phyloP scores from a whole-genome alignment of 2,797 vertebrate genomes.

The Glyptemys insculpta region DNA sequence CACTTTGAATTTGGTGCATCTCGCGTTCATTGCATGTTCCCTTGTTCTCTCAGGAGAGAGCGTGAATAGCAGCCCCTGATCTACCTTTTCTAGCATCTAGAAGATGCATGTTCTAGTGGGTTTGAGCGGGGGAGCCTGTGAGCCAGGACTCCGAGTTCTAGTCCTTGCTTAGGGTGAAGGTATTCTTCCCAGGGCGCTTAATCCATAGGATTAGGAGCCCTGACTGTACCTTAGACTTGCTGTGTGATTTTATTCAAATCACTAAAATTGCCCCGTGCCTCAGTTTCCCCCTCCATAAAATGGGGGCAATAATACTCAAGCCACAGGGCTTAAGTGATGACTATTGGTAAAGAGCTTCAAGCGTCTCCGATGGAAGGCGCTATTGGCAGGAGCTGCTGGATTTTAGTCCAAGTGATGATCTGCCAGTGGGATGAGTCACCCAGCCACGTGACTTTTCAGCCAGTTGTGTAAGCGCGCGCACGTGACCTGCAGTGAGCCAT shows the following conservation, averaged over 20 bases:
- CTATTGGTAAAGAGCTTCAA: neutral
- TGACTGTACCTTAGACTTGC: neutral
- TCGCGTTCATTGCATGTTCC: neutral
- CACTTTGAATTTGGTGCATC: neutral
- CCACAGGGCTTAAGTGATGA: no score
- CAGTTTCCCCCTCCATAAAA: neutral
- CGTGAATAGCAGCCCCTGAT: neutral
- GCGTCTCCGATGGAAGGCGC: neutral
- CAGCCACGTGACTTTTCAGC: neutral
- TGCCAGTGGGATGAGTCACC: no score
- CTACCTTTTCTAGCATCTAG: neutral
- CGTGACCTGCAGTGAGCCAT: no score
- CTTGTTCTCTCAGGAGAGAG: neutral
- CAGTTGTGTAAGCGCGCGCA: neutral
- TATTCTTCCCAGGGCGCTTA: neutral
- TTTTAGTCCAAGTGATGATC: neutral
- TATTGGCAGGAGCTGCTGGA: neutral
- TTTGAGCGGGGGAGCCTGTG: neutral
- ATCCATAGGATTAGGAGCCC: neutral
- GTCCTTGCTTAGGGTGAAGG: no score
- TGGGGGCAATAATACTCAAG: neutral
- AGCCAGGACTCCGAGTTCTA: neutral
- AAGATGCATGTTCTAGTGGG: neutral
- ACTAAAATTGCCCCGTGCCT: neutral
- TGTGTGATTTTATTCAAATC: neutral